Conservation (phyloP, 1,140 invertebrate genomes). For the Gyrodactylus salaris region DNA sequence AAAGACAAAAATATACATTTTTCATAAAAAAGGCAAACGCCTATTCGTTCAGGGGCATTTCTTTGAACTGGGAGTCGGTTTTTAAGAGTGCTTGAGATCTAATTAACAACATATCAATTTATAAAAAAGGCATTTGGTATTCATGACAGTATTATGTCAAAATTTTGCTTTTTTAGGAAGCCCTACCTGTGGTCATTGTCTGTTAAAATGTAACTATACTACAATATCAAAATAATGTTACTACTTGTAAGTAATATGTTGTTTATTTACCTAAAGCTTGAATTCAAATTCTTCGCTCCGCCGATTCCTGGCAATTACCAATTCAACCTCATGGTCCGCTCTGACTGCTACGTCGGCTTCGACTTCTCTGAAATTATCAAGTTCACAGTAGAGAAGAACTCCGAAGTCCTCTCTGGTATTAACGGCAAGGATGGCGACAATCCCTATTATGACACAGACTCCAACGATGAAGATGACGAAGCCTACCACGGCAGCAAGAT, state of each 20-base stretch:
- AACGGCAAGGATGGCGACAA: background rate
- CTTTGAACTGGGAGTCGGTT: no score
- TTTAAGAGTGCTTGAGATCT: no score
- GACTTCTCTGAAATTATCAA: background rate
- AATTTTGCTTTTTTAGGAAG: no score
- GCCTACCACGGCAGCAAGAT: background rate
- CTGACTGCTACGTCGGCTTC: background rate
- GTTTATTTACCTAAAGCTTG: conserved; percentile 14
- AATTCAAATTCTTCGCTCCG: conserved; percentile 11
- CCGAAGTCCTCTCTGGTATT: background rate
- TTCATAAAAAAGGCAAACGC: no score
- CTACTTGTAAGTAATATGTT: background rate
- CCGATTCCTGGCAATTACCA: background rate
- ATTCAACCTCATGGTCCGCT: background rate
- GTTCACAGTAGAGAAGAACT: background rate
- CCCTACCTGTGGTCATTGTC: no score
- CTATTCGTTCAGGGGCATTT: no score
- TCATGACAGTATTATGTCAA: no score
- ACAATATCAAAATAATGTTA: no score
- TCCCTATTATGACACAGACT: background rate
- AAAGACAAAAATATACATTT: no score
- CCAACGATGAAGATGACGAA: background rate
- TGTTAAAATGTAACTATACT: no score
- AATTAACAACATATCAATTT: no score
- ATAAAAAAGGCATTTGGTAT: no score